These are phyloP conservation scores for Setophaga petechia DNA, from an alignment of 2,113 vertebrate genomes.

Conservation along the genomic window DNA sequence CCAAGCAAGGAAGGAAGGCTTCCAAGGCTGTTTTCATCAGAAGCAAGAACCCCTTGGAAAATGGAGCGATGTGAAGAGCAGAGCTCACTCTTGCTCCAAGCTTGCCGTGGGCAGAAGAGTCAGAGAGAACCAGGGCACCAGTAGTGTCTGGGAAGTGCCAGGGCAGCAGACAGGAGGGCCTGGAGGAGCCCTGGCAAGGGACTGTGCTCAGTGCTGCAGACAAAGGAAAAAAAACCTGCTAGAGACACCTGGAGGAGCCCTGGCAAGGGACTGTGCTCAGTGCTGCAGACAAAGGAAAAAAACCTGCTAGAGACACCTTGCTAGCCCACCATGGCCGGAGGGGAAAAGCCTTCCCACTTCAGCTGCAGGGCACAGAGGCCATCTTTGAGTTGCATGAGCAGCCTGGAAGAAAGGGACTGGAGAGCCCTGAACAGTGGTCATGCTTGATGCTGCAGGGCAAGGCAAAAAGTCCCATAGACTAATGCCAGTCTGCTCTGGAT, in stretches of 20 bases:
- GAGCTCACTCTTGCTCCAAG: neutral
- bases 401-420: neutral
- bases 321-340: neutral
- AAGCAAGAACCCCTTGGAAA: neutral
- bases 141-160: neutral
- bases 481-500: neutral
- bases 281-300: neutral
- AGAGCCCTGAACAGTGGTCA: neutral
- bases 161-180: neutral
- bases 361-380: neutral
- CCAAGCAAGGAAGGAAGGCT: neutral
- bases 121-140: neutral
- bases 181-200: neutral
- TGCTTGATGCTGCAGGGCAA: neutral
- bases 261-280: fast-evolving
- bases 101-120: neutral
- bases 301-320: too few relatives aligned
- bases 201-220: neutral
- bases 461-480: neutral
- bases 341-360: too few relatives aligned
- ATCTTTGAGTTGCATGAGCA: neutral
- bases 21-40: neutral
- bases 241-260: neutral
- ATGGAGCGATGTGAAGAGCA: neutral
- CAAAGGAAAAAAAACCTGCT: neutral